A percentile compares a stretch with the other conserved stretches of the same genome.
phyloP scores from a whole-genome alignment of 2,797 vertebrate genomes.

The Lophius americanus region DNA sequence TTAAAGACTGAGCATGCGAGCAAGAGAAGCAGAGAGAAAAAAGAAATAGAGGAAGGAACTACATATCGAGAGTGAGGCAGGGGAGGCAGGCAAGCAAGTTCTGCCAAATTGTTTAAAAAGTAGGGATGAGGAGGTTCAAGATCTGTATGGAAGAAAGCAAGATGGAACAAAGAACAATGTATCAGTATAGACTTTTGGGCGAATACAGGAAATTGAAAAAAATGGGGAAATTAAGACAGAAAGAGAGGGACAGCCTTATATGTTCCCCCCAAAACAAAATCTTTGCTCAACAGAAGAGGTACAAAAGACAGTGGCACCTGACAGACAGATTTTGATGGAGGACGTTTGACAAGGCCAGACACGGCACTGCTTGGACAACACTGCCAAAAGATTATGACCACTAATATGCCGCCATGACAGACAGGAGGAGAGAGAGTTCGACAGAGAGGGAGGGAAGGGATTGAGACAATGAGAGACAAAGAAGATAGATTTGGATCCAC shows the following conservation, averaged over 20 bases:
- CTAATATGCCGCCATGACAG: slow-evolving; percentile 60
- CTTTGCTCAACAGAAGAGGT: slow-evolving; percentile 20
- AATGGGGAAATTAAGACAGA: not conserved
- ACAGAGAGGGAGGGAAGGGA: slow-evolving; percentile 60
- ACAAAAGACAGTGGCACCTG: slow-evolving; percentile 50
- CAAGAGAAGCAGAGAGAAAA: slow-evolving; percentile 42
- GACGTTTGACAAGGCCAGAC: slow-evolving; percentile 51
- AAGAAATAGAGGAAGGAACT: slow-evolving; percentile 59
- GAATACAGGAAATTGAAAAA: slow-evolving; percentile 17
- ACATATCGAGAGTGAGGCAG: slow-evolving; percentile 46
- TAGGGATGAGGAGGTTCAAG: slow-evolving; percentile 52
- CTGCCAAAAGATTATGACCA: slow-evolving; percentile 60
- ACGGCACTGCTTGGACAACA: slow-evolving; percentile 45
- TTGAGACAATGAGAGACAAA: slow-evolving; percentile 49
- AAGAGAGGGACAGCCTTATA: slow-evolving; percentile 9
- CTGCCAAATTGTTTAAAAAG: slow-evolving; percentile 43
- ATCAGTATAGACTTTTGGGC: slow-evolving; percentile 32
- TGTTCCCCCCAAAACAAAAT: slow-evolving; percentile 23
- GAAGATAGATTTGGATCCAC: slow-evolving; percentile 58
- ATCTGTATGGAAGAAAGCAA: slow-evolving; percentile 42
- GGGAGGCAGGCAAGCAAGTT: slow-evolving; percentile 37
- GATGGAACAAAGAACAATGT: slow-evolving; percentile 36
- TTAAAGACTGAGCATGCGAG: slow-evolving; percentile 68
- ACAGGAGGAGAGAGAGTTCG: slow-evolving; percentile 47
- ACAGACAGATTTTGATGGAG: slow-evolving; percentile 48